phyloP scores from a whole-genome alignment of 2,797 vertebrate genomes.

The Hypotaenidia philippensis region DNA sequence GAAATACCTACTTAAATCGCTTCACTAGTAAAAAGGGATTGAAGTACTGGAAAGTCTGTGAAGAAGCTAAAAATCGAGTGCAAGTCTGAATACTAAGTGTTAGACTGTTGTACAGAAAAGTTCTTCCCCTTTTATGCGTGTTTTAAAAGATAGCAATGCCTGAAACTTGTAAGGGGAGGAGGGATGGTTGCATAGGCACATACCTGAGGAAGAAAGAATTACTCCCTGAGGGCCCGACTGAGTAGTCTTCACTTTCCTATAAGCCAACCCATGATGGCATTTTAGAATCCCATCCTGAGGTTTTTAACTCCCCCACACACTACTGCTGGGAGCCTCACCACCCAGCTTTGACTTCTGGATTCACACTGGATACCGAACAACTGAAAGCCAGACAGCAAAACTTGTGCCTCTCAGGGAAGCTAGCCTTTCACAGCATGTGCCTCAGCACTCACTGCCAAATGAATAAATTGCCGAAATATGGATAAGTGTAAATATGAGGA shows the following conservation, averaged over 20 bases:
- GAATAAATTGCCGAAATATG: background rate
- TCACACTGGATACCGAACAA: background rate
- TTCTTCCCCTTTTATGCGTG: background rate
- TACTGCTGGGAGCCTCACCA: background rate
- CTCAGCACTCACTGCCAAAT: background rate
- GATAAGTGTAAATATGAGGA: background rate
- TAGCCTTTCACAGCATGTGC: background rate
- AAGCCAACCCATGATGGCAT: background rate
- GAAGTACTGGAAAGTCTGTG: background rate
- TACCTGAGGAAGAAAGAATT: background rate
- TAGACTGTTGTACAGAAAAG: background rate
- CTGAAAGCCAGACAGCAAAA: background rate
- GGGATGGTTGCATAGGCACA: background rate
- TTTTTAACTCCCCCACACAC: background rate
- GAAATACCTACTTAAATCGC: background rate
- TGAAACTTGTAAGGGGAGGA: background rate
- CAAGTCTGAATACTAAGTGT: background rate
- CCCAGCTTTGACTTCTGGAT: background rate
- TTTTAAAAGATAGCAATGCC: background rate
- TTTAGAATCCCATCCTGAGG: background rate
- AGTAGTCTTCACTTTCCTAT: background rate
- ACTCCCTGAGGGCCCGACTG: background rate
- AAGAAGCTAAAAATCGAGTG: background rate
- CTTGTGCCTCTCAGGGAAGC: background rate
- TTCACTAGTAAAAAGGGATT: background rate